Percentiles rank a stretch among this genome's conserved stretches.
phyloP scores from a whole-genome alignment of 1,140 invertebrate species.

The Solenopsis invicta region DNA sequence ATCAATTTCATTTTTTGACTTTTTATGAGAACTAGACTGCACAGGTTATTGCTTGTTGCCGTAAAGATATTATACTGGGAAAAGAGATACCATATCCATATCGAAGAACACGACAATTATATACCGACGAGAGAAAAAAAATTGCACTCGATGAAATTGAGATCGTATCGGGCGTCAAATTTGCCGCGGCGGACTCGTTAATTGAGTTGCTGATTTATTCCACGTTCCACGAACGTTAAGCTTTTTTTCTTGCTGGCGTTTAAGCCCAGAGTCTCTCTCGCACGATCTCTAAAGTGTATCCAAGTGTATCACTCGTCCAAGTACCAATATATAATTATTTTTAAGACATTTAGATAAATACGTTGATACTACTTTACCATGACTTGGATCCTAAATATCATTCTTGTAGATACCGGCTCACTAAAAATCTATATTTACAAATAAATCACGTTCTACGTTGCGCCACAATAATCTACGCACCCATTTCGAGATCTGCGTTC shows the following conservation, averaged over 20 bases:
- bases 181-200: conserved; percentile 47
- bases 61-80: conserved; percentile 60
- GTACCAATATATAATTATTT: neutral
- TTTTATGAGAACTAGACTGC: conserved; percentile 24
- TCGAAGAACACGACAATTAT: conserved; percentile 64
- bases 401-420: neutral
- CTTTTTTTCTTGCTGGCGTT: neutral
- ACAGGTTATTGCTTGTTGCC: conserved; percentile 17
- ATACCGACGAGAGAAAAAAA: neutral
- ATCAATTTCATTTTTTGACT: conserved; percentile 73
- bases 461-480: conserved; percentile 35
- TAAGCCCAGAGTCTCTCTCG: neutral
- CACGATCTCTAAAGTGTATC: conserved; percentile 4
- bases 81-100: conserved; percentile 36
- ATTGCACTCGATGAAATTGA: conserved; percentile 52
- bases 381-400: neutral
- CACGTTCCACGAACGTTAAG: neutral
- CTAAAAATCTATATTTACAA: neutral
- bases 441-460: neutral
- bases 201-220: conserved; percentile 72
- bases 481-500: conserved; percentile 37
- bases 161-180: conserved; percentile 70
- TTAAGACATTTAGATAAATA: conserved; percentile 23
- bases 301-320: conserved; percentile 1
- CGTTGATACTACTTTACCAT: conserved; percentile 18